phyloP scores from a whole-genome alignment of 1,140 invertebrate species.

The Galleria mellonella region DNA sequence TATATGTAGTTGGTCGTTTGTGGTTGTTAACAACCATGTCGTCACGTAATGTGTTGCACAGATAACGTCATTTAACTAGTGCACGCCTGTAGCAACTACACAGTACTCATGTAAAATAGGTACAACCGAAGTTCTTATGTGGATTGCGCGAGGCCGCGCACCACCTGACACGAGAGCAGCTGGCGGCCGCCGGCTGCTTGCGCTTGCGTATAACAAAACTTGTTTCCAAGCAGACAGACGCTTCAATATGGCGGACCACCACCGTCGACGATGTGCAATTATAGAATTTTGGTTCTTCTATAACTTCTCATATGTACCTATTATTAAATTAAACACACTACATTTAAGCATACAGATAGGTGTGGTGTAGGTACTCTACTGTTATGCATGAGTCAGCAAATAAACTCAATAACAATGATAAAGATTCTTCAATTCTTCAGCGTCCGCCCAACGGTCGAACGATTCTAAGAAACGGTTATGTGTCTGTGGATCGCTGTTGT shows the following conservation, averaged over 20 bases:
- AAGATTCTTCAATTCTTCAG: slow-evolving; percentile 5
- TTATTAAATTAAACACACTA: background rate
- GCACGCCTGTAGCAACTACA: slow-evolving; percentile 16
- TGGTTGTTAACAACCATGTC: slow-evolving; percentile 21
- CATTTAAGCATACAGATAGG: background rate
- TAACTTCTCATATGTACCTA: too few relatives aligned
- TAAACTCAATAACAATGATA: too few relatives aligned
- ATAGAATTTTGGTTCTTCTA: background rate
- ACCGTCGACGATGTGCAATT: slow-evolving; percentile 9
- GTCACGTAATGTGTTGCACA: slow-evolving; percentile 28
- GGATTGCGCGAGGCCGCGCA: slow-evolving; percentile 45
- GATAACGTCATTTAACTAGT: slow-evolving; percentile 24
- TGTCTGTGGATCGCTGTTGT: slow-evolving; percentile 21
- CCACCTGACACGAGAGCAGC: slow-evolving; percentile 65
- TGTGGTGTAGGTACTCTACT: background rate
- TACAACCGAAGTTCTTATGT: slow-evolving; percentile 26
- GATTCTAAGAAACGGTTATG: slow-evolving; percentile 23
- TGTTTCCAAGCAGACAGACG: slow-evolving; percentile 58
- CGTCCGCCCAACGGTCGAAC: slow-evolving; percentile 1
- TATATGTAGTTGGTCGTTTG: slow-evolving; percentile 8
- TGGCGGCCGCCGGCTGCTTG: slow-evolving; percentile 59
- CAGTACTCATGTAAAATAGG: slow-evolving; percentile 2
- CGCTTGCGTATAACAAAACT: slow-evolving; percentile 55
- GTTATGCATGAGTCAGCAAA: background rate
- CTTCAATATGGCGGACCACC: slow-evolving; percentile 51